Base-by-base conservation (phyloP, 2,797 vertebrate species). In the Psittacula echo region DNA sequence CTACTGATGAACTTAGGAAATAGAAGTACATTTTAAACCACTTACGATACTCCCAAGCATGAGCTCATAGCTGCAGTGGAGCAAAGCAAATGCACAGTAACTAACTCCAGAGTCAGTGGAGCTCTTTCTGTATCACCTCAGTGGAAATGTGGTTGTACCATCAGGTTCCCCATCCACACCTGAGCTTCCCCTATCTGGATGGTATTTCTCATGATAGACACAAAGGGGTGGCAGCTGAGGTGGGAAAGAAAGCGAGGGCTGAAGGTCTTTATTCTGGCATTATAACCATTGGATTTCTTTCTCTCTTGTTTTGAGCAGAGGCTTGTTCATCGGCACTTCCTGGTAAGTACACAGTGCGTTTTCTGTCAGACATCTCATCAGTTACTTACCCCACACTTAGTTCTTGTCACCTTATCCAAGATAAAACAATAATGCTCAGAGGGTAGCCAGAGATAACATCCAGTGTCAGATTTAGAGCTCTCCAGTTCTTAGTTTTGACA, bases 241-340 rank as follows among this genome's bases (percentile, higher is more conserved):
- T 24, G 51, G 70, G 50, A 53, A 65, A 60, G 27, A 22, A 37
- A 58, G 56, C 14, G 27, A 81, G 39, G 39, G 47, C 11, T 90
- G 37, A 82, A 67, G 56, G 30, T 15, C 30, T 56, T 42, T 74
- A 4, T 61, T 65, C 56, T 87, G 83, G 27, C 18, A 51, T 84
- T 72, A 41, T 72, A 76, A 89, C 29, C 7, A 87, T 71, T 76
- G n/a, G 67, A 14, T 85, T 93, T 24, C 91, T 70, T 82, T 84
- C 77, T 95, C 66, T 96, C 84, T 95, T 94, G 7, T 95, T 97
- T 92, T 81, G 75, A 65, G 94, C 97, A 99, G 99, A 99, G 94
- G 98, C 98, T 97, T 99, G 98, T 92, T 98, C 98, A 61, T 98
- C 98, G 71, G 97, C 98, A 54, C 97, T 98, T 79, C 98, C 98